Evolutionary conservation across 2,113 vertebrate species (phyloP).

Genomic region (Halichoeres trimaculatus): DNA sequence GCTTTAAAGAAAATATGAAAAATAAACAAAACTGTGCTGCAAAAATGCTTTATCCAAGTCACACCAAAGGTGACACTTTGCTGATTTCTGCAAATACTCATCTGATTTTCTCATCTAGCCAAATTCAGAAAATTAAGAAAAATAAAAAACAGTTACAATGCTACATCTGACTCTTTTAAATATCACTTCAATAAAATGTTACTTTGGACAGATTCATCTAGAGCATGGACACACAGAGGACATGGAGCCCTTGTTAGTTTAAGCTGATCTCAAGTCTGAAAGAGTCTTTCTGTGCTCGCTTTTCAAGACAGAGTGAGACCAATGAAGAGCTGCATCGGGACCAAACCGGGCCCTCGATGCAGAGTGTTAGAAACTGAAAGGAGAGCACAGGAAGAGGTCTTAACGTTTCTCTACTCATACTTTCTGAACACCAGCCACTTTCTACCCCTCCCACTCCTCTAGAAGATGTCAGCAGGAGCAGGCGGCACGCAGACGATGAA

Average conservation of each 20-base stretch:
- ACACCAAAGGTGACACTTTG: conserved; percentile 68
- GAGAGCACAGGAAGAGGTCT: conserved; percentile 54
- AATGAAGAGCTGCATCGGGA: neutral
- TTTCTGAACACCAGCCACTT: conserved; percentile 35
- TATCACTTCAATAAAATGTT: conserved; percentile 19
- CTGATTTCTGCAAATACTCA: conserved; percentile 62
- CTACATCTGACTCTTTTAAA: conserved; percentile 25
- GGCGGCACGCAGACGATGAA: conserved; percentile 31
- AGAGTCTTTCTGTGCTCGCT: conserved; percentile 49
- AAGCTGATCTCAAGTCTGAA: conserved; percentile 27
- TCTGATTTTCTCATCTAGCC: conserved; percentile 63
- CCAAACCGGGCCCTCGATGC: neutral
- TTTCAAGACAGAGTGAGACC: conserved; percentile 1
- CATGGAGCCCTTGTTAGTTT: conserved; percentile 12
- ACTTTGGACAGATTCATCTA: conserved; percentile 23
- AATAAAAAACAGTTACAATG: conserved; percentile 52
- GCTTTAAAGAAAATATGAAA: conserved; percentile 87
- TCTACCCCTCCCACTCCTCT: conserved; percentile 39
- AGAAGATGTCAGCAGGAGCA: conserved; percentile 37
- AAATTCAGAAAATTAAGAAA: conserved; percentile 68
- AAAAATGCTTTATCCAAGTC: conserved; percentile 73
- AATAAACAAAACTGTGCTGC: conserved; percentile 84
- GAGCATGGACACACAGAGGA: conserved; percentile 32
- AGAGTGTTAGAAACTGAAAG: conserved; percentile 2
- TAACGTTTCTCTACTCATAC: conserved; percentile 26